Evolutionary conservation across 64 coral and sea anemone species (phyloP).

Genomic region (Stylophora pistillata): DNA sequence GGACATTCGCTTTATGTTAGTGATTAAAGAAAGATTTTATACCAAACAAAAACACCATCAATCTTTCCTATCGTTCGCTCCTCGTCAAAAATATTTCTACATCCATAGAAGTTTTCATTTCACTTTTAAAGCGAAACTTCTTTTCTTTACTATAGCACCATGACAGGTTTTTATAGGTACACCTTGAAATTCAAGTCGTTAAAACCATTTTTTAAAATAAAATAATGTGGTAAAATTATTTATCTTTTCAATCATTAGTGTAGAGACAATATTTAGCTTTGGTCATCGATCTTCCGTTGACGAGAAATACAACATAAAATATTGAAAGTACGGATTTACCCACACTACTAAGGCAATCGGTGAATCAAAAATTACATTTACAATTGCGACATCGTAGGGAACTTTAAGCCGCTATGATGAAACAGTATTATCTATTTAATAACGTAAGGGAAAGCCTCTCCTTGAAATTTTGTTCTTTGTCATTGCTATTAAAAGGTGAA

Average conservation of each 20-base stretch:
- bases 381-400: background rate
- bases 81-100: background rate
- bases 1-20: background rate
- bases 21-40: conserved; percentile 32
- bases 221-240: background rate
- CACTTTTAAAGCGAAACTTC: background rate
- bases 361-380: background rate
- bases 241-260: conserved; percentile 16
- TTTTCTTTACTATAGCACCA: background rate
- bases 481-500: background rate
- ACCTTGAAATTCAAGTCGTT: background rate
- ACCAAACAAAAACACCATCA: conserved; percentile 19
- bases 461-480: background rate
- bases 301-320: conserved; percentile 12
- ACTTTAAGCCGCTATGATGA: background rate
- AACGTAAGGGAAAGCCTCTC: background rate
- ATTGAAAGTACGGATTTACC: background rate
- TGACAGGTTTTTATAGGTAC: background rate
- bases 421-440: background rate
- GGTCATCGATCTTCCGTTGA: conserved; percentile 30
- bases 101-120: background rate
- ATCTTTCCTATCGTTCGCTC: background rate
- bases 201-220: background rate
- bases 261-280: conserved; percentile 27
- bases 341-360: background rate